Evolutionary conservation across 1,140 invertebrate species (phyloP), one percentile per base, ranked within the genome.

Genomic region (Eupristina koningsbergeri): DNA sequence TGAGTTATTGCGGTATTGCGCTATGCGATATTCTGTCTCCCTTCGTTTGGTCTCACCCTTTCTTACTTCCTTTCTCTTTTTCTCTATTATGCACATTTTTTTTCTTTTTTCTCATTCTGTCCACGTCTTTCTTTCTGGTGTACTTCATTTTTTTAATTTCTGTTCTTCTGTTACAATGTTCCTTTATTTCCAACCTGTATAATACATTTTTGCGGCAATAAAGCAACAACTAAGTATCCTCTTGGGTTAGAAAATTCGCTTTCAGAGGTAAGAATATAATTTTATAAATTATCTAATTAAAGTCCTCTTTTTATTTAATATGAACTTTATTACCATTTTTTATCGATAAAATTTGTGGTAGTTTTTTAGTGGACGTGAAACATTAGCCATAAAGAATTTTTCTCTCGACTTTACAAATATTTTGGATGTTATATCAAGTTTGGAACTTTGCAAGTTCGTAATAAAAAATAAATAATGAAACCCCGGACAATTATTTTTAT

Each of bases 1-100:
- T 80, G 58, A 80, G 76, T 84, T 84, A 84, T 84, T 67, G 45
- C 69, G 50, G 53, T 64, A 64, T 80, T 84, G 67, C 76, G 22
- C 58, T 74, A 61, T 78, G 63, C 75, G 45, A 84, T 79, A 79
- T 74, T 58, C 26, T 26, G 63, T 79, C 64, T 77, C 17, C 61
- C 45, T 69, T 67, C 36, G 34, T 64, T 58, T 58, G 64, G 45
- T 13, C 75, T 73, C 73, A 9, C 58, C 45, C 61, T 75, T 61
- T 75, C 39, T 41, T 36, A 17, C 3, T 36, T 29, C 29, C 61
- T 39, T 67, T 77, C 47, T 67, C 73, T 78, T 80, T 71, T 45
- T 75, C 50, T 79, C 77, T 74, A 69, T 83, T 83, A 69, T 77
- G 17, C 47, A 29, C 6, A 17, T 39, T 83, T 76, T 26, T 17